Conservation (phyloP, 2,888 invertebrate genomes). For the Ochropleura leucogaster region DNA sequence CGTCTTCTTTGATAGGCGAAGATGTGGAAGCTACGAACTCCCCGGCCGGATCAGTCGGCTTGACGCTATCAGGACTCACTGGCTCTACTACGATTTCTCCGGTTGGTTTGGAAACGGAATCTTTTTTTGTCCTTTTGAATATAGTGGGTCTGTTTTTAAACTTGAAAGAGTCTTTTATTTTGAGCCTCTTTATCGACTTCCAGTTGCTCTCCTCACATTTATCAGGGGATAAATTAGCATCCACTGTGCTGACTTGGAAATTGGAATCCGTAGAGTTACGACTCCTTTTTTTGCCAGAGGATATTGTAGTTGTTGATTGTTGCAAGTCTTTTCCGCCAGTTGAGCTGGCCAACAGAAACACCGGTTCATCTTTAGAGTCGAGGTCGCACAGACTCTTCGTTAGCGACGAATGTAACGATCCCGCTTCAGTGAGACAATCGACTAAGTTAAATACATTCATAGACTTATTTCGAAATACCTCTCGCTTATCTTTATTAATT, state of each 20-base stretch:
- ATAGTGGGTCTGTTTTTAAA: conserved; percentile 88
- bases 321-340: conserved; percentile 82
- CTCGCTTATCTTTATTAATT: conserved; percentile 84
- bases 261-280: conserved; percentile 88
- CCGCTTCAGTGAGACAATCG: conserved; percentile 85
- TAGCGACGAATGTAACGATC: conserved; percentile 85
- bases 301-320: conserved; percentile 86
- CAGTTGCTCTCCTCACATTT: conserved; percentile 88
- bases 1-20: conserved; percentile 87
- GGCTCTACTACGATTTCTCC: conserved; percentile 86
- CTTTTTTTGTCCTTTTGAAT: conserved; percentile 87
- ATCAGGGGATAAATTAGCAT: conserved; percentile 83
- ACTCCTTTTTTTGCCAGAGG: conserved; percentile 88
- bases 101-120: conserved; percentile 81
- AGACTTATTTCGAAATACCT: conserved; percentile 88
- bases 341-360: conserved; percentile 80
- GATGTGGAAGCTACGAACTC: conserved; percentile 86
- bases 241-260: conserved; percentile 84
- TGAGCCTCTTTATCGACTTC: conserved; percentile 89
- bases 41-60: conserved; percentile 86
- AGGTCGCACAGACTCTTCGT: conserved; percentile 88
- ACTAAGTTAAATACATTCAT: conserved; percentile 88
- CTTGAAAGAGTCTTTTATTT: conserved; percentile 89
- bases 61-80: conserved; percentile 83
- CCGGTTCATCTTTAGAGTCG: conserved; percentile 84